Evolutionary conservation across 2,113 vertebrate genomes (phyloP).

Genomic region (Pituophis catenifer): DNA sequence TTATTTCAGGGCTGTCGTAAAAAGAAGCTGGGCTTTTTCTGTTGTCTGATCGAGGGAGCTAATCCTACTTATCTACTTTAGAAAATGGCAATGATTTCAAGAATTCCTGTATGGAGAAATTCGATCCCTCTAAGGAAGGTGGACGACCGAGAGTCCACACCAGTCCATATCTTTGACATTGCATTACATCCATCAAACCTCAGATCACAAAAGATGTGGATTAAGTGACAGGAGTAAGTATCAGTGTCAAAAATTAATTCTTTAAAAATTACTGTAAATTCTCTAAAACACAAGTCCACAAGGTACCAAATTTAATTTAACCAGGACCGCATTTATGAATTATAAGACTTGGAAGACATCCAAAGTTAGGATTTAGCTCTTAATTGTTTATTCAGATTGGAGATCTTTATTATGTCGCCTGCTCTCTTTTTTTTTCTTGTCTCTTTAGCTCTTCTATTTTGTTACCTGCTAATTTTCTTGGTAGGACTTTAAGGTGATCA

Average conservation of each 20-base stretch:
- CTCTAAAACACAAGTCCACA: not conserved
- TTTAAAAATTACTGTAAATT: too few species aligned
- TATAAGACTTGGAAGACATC: not conserved
- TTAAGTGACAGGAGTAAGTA: not conserved
- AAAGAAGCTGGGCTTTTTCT: not conserved
- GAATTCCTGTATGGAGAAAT: not conserved
- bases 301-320: not conserved
- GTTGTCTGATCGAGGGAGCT: not conserved
- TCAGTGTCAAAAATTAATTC: not conserved
- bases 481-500: not conserved
- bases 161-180: not conserved
- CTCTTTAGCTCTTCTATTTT: not conserved
- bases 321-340: not conserved
- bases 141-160: not conserved
- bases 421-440: not conserved
- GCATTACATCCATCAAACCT: not conserved
- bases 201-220: not conserved
- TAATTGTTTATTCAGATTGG: too few species aligned
- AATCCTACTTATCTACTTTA: not conserved
- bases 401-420: not conserved
- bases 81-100: not conserved
- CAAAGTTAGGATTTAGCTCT: not conserved
- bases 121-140: not conserved
- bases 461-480: not conserved
- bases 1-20: not conserved